phyloP scores from a whole-genome alignment of 2,888 invertebrate genomes.

The Hyposoter dolosus region DNA sequence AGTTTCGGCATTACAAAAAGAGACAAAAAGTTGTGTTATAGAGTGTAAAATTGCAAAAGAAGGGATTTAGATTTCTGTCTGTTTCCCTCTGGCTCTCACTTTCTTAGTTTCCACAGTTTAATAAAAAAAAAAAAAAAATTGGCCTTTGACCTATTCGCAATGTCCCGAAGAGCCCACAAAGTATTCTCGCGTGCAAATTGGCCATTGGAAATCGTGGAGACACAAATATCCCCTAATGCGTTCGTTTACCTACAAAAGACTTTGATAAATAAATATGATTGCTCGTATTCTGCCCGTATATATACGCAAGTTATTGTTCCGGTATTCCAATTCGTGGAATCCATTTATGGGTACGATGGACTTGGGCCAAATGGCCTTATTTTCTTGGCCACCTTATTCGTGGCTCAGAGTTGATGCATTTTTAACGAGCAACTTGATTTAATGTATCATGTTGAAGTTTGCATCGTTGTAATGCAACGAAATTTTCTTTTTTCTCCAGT shows the following conservation, averaged over 20 bases:
- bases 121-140: neutral
- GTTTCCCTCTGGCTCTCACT: neutral
- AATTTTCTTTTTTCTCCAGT: too few relatives aligned
- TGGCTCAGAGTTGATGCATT: conserved; percentile 4
- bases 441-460: neutral
- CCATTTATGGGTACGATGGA: neutral
- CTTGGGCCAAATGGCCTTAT: neutral
- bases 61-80: neutral
- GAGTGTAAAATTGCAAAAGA: neutral
- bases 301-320: neutral
- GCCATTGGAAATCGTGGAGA: neutral
- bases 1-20: neutral
- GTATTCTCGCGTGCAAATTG: neutral
- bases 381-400: neutral
- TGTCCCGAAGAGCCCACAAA: neutral
- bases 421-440: neutral
- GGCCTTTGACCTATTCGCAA: neutral
- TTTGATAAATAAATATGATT: neutral
- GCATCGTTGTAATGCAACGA: too few relatives aligned
- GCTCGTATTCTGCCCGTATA: neutral
- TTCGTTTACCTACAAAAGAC: neutral
- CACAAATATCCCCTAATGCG: neutral
- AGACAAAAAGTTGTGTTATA: neutral
- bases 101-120: neutral
- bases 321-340: neutral